Percentiles rank a stretch among this genome's conserved stretches.
Conservation (phyloP, 2,113 vertebrate genomes). For the Pangasianodon gigas region DNA sequence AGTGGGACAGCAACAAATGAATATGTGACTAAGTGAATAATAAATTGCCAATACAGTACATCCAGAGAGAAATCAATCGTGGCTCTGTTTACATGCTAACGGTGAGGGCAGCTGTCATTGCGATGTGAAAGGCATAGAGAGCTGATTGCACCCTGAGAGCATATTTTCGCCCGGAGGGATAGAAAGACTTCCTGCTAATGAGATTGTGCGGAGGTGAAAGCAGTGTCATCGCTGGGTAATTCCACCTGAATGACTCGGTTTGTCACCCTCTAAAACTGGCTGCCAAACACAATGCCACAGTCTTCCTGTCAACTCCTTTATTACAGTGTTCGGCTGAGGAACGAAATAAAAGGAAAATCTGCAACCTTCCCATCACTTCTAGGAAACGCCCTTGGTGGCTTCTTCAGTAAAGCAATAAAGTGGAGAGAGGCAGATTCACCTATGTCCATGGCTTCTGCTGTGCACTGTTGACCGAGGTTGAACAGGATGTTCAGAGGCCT, state of each 20-base stretch:
- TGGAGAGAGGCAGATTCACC: conserved; percentile 12
- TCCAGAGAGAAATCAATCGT: conserved; percentile 28
- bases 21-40: conserved; percentile 34
- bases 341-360: not conserved
- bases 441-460: conserved; percentile 22
- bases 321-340: not conserved
- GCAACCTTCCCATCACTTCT: not conserved
- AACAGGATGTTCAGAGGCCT: conserved; percentile 66
- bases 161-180: conserved; percentile 36
- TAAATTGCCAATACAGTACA: conserved; percentile 42
- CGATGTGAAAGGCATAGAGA: conserved; percentile 17
- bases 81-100: not conserved
- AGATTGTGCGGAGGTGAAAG: conserved; percentile 58
- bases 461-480: conserved; percentile 63
- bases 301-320: conserved; percentile 40
- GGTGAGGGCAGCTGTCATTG: conserved; percentile 1
- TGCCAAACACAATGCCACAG: conserved; percentile 24
- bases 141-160: not conserved
- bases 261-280: conserved; percentile 34
- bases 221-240: conserved; percentile 55
- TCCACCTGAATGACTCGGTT: conserved; percentile 41
- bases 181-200: conserved; percentile 48
- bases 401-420: not conserved
- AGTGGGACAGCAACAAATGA: not conserved
- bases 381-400: conserved; percentile 2